Evolutionary conservation across 2,113 vertebrate genomes (phyloP), one percentile per base, ranked within the genome.

Genomic region (Hoplias malabaricus): DNA sequence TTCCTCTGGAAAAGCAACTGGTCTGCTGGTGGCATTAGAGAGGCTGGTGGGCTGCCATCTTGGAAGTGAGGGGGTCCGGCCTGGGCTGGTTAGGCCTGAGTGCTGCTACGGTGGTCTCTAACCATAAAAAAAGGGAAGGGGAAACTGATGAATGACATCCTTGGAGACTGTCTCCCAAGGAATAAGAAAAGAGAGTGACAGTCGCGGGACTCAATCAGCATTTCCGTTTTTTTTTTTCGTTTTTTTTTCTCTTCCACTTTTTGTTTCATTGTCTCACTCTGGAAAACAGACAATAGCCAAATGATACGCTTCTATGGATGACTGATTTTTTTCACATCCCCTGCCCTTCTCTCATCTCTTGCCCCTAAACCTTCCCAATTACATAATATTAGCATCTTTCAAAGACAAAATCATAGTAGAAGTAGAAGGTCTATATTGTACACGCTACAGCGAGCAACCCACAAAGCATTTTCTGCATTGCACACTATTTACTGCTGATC

Each of bases 1-100:
- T 96, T 94, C 93, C 92, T 90, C 90, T 92, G 94, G 91, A 95
- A 94, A 90, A 88, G 92, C 94, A 91, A 86, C 91, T 90, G 82
- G 91, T 90, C 92, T 93, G 93, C 88, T 87, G 90, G 91, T 90
- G 84, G 90, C 87, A 86, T 90, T 91, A 90, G 87, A 89, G 86
- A 88, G 81, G 86, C 86, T 82, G 90, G 89, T 87, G 87, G 88
- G 13, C 57, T 75, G 50, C 54, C 69, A 65, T 43, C 74, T 67
- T 75, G 29, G 57, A 68, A 56, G 56, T 68, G 42, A 67, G 61
- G 23, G 31, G 12, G 8, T 38, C n/a, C 5, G 40, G 12, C 19
- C 34, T 29, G n/a, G 13, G 29, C 13, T 13, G 11, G 40, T 34
- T 29, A 50, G 29, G 8, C 8, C 62, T 46, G 21, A 19, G 13